phyloP scores from a whole-genome alignment of 2,888 invertebrate species.

The Caenorhabditis afra region DNA sequence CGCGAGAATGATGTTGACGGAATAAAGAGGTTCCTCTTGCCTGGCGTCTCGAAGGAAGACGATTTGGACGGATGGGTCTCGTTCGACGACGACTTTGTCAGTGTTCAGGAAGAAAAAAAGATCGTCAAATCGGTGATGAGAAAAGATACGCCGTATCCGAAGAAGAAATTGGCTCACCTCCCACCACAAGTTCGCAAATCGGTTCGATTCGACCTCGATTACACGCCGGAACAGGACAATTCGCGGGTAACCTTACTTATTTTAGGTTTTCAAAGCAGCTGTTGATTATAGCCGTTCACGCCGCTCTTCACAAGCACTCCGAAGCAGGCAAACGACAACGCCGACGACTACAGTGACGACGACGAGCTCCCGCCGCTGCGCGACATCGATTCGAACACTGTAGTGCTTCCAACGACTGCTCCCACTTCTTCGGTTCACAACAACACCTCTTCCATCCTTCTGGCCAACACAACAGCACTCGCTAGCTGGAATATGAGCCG shows the following conservation, averaged over 20 bases:
- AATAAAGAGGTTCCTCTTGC: conserved; percentile 23
- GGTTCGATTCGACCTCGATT: conserved; percentile 36
- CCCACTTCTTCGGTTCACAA: conserved; percentile 38
- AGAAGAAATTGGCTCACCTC: conserved; percentile 10
- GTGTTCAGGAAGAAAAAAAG: neutral
- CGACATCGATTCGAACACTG: conserved; percentile 39
- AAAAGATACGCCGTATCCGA: conserved; percentile 19
- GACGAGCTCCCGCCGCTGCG: conserved; percentile 18
- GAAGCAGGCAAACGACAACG: neutral
- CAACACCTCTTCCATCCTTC: conserved; percentile 42
- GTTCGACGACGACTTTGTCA: neutral
- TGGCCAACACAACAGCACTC: conserved; percentile 15
- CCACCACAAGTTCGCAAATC: conserved; percentile 28
- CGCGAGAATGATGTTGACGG: conserved; percentile 19
- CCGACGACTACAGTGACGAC: conserved; percentile 14
- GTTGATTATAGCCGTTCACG: conserved; percentile 26
- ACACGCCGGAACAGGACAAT: conserved; percentile 31
- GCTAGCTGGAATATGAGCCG: conserved; percentile 33
- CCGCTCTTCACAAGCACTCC: conserved; percentile 43
- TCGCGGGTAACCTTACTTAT: conserved; percentile 12
- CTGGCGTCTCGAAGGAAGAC: neutral
- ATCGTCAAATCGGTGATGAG: too few species aligned
- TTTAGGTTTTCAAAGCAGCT: neutral
- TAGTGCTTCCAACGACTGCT: conserved; percentile 3
- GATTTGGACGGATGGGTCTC: neutral